Evolutionary conservation across 2,888 invertebrate species (phyloP).

Genomic region (Cataglyphis cursor): DNA sequence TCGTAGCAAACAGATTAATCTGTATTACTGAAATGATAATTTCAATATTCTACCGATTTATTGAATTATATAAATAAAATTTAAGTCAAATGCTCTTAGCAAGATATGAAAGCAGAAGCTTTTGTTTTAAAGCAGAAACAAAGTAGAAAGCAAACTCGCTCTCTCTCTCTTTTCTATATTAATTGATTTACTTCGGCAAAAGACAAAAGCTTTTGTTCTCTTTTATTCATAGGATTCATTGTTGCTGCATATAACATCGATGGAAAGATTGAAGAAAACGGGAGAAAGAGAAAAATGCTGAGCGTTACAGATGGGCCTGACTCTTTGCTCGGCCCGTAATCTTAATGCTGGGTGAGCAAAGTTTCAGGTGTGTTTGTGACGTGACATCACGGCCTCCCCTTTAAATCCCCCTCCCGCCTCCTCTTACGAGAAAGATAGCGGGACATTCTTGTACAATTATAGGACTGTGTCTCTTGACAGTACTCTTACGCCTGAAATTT

Average conservation of each 20-base stretch:
- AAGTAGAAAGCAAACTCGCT: not conserved
- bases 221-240: conserved; percentile 21
- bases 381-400: conserved; percentile 44
- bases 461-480: conserved; percentile 73
- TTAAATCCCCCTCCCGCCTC: not conserved
- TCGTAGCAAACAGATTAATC: not conserved
- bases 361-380: conserved; percentile 93
- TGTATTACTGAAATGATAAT: conserved; percentile 1
- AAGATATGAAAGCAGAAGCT: not conserved
- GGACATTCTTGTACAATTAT: not conserved
- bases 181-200: not conserved
- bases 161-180: not conserved
- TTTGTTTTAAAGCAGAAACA: conserved; percentile 7
- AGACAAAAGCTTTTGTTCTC: not conserved
- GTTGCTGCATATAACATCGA: not conserved
- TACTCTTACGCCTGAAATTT: conserved; percentile 86
- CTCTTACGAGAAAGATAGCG: not conserved
- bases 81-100: not conserved
- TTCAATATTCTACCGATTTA: not conserved
- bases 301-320: conserved; percentile 92
- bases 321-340: conserved; percentile 93
- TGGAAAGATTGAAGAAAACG: not conserved
- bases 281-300: conserved; percentile 40
- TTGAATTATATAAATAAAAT: not conserved
- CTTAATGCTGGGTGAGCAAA: conserved; percentile 92